phyloP scores from a whole-genome alignment of 64 coral and sea anemone species.

The Exaiptasia diaphana region DNA sequence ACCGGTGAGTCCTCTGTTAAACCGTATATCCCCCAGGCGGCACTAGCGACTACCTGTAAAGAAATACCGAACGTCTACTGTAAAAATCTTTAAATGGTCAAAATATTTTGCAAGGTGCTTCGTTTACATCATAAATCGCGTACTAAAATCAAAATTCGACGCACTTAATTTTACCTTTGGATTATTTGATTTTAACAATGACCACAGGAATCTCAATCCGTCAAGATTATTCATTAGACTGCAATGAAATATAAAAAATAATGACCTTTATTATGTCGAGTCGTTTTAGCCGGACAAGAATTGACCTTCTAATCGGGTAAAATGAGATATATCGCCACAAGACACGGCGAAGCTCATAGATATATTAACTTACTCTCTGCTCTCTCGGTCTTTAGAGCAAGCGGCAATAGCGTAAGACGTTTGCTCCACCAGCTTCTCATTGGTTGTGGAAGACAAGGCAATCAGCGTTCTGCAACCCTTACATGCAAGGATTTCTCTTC shows the following conservation, averaged over 20 bases:
- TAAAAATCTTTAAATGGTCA: background rate
- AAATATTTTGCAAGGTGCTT: background rate
- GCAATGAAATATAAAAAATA: background rate
- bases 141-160: no score
- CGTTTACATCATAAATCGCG: no score
- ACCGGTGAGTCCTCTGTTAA: constrained; percentile 79
- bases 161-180: constrained; percentile 37
- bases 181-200: constrained; percentile 51
- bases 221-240: constrained; percentile 59
- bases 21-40: constrained; percentile 74
- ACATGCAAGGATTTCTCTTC: constrained; percentile 42
- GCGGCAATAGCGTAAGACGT: constrained; percentile 53
- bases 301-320: no score
- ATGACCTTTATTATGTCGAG: background rate
- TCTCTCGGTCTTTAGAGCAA: constrained; percentile 47
- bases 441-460: constrained; percentile 48
- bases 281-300: no score
- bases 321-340: no score
- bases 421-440: constrained; percentile 58
- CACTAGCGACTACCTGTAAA: constrained; percentile 59
- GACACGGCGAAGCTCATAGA: no score
- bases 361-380: constrained; percentile 70
- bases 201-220: constrained; percentile 61
- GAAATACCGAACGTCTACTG: no score
- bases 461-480: constrained; percentile 70